Evolutionary conservation across 2,888 invertebrate species (phyloP).

Genomic region (Ganaspis brasiliensis): DNA sequence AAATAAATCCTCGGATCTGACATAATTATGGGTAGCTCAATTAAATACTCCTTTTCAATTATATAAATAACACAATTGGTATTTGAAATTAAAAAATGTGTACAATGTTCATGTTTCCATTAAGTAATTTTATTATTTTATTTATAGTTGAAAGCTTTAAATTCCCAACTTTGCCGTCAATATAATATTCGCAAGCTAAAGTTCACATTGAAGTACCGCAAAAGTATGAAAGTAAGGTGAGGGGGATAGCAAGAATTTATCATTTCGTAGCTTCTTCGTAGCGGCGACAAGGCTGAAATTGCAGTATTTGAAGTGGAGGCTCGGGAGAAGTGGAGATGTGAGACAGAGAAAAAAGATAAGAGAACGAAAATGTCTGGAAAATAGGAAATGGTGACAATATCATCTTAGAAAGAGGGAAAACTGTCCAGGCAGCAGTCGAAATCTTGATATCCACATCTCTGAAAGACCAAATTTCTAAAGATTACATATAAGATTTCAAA

Average conservation of each 20-base stretch:
- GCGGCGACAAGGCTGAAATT: constrained; percentile 75
- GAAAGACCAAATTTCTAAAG: background rate
- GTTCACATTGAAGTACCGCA: constrained; percentile 26
- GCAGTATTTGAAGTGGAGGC: constrained; percentile 73
- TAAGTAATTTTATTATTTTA: background rate
- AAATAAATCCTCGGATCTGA: no score
- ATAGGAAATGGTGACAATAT: constrained; percentile 49
- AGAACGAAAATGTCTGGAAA: constrained; percentile 20
- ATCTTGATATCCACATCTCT: background rate
- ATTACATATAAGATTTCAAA: no score
- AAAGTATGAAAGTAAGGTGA: constrained; percentile 47
- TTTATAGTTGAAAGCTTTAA: background rate
- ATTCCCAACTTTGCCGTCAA: constrained; percentile 13
- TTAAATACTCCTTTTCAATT: no score
- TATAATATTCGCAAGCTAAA: constrained; percentile 31
- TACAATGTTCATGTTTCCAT: no score
- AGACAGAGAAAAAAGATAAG: constrained; percentile 22
- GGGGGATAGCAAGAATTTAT: constrained; percentile 74
- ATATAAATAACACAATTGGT: no score
- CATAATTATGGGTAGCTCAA: no score
- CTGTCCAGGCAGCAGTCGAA: constrained; percentile 35
- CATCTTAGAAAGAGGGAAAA: constrained; percentile 49
- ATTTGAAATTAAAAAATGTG: no score
- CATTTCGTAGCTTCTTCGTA: constrained; percentile 71
- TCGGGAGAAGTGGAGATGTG: constrained; percentile 27